Evolutionary conservation across 2,113 vertebrate species (phyloP).

Genomic region (Hyaena hyaena): DNA sequence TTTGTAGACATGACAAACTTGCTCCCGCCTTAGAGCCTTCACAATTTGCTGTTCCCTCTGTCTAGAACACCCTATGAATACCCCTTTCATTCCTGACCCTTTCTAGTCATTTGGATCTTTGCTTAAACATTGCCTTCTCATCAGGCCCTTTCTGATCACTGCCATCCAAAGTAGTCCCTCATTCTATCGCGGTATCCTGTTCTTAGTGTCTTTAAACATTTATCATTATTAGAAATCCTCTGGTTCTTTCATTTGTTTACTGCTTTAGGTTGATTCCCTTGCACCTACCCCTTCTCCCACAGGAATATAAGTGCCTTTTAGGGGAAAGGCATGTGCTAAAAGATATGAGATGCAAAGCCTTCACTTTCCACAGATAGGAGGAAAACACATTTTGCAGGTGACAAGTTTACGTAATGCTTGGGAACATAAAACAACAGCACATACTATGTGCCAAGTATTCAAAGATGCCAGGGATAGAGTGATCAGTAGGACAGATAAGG

Average conservation of each 20-base stretch:
- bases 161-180: background rate
- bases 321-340: background rate
- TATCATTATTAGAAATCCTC: background rate
- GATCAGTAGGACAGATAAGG: background rate
- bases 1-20: background rate
- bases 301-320: background rate
- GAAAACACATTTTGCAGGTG: background rate
- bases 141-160: background rate
- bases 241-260: background rate
- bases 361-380: background rate
- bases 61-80: background rate
- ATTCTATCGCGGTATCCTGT: background rate
- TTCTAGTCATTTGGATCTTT: background rate
- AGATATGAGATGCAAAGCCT: constrained; percentile 20
- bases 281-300: background rate
- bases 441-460: background rate
- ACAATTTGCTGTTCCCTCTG: no score
- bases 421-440: background rate
- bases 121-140: background rate
- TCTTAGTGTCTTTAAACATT: background rate
- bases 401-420: background rate
- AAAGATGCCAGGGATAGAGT: background rate
- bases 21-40: background rate
- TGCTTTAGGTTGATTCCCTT: background rate
- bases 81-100: background rate